phyloP scores from a whole-genome alignment of 2,113 vertebrate genomes.

The Stigmatopora argus region DNA sequence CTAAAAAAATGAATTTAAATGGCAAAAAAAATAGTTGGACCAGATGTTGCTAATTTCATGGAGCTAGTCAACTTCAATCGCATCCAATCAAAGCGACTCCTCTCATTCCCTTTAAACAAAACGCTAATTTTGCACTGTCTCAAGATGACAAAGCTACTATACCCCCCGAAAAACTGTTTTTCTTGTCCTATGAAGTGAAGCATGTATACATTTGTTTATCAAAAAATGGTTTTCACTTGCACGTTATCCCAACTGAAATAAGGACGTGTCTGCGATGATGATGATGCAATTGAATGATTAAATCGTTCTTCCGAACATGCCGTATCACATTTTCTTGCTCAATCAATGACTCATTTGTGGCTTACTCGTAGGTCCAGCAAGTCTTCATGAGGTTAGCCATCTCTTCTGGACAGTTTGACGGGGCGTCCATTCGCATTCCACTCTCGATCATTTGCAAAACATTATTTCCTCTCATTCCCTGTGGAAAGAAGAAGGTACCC shows the following conservation, averaged over 20 bases:
- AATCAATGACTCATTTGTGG: constrained; percentile 23
- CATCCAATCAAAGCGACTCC: too few species aligned
- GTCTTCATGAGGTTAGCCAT: constrained; percentile 84
- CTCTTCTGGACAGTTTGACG: constrained; percentile 78
- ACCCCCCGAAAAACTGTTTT: too few species aligned
- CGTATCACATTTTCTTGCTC: neutral
- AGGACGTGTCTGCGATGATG: neutral
- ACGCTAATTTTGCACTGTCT: too few species aligned
- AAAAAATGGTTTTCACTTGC: neutral
- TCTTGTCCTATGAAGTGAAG: too few species aligned
- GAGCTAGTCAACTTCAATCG: too few species aligned
- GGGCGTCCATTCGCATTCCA: constrained; percentile 82
- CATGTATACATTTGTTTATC: too few species aligned
- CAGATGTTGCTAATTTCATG: too few species aligned
- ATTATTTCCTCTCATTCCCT: constrained; percentile 95
- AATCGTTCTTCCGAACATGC: neutral
- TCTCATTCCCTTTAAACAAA: too few species aligned
- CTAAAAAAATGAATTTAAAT: neutral
- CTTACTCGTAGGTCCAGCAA: constrained; percentile 95
- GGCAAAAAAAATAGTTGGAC: too few species aligned
- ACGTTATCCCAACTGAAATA: neutral
- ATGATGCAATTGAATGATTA: neutral
- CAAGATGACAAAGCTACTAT: too few species aligned
- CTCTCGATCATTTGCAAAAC: constrained; percentile 88
- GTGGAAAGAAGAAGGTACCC: constrained; percentile 1